phyloP scores from a whole-genome alignment of 2,113 vertebrate genomes.

The Pelodiscus sinensis region DNA sequence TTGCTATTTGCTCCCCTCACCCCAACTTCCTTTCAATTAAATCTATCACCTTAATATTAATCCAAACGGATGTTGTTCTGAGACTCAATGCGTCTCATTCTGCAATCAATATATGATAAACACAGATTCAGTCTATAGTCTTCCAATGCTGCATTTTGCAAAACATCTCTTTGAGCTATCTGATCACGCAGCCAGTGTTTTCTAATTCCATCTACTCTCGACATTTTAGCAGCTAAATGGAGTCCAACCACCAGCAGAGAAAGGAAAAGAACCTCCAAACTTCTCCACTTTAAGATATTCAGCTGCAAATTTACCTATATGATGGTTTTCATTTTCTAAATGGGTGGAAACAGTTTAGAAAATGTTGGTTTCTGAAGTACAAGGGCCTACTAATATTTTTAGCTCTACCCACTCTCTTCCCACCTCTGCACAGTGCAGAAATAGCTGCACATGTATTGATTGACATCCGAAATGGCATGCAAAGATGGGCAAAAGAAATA shows the following conservation, averaged over 20 bases:
- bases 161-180: neutral
- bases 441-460: neutral
- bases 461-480: neutral
- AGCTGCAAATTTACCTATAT: fast-evolving
- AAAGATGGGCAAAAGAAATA: neutral
- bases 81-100: neutral
- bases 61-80: neutral
- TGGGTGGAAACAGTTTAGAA: neutral
- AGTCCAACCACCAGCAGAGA: neutral
- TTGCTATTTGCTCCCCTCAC: neutral
- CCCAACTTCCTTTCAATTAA: neutral
- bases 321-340: neutral
- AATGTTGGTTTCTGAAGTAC: neutral
- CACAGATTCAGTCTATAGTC: fast-evolving
- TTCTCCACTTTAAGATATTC: neutral
- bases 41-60: neutral
- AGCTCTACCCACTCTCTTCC: neutral
- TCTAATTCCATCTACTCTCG: neutral
- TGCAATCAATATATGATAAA: neutral
- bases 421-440: neutral
- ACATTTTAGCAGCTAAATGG: neutral
- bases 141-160: neutral
- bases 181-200: neutral
- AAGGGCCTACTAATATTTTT: neutral
- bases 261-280: neutral